Conservation (phyloP, 1,140 invertebrate species). For the Megalonaias nervosa region DNA sequence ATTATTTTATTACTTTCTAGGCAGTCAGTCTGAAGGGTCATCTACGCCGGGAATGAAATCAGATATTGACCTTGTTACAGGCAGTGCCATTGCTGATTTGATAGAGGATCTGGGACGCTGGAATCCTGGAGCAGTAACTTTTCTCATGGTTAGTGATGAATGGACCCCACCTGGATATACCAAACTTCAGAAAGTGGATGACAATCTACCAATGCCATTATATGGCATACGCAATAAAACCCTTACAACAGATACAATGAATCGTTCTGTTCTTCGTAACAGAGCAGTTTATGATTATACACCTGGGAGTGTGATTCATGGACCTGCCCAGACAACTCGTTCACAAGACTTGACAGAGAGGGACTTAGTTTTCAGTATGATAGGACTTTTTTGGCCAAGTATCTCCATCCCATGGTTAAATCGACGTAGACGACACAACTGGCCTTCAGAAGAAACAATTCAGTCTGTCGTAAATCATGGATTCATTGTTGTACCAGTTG, state of each 20-base stretch:
- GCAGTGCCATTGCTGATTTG: neutral
- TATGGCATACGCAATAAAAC: neutral
- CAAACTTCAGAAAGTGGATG: neutral
- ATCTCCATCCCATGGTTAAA: neutral
- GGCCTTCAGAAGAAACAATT: neutral
- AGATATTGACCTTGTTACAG: neutral
- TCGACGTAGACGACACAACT: neutral
- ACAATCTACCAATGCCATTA: neutral
- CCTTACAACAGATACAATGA: neutral
- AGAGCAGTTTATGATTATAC: neutral
- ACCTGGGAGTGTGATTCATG: neutral
- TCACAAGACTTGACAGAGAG: neutral
- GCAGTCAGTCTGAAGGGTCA: constrained; percentile 9
- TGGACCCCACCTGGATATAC: constrained; percentile 5
- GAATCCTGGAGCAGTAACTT: neutral
- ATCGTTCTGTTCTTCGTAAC: neutral
- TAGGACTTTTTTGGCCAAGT: neutral
- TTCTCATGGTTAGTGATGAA: neutral
- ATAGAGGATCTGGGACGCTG: neutral
- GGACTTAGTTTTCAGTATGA: neutral
- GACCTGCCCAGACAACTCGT: neutral
- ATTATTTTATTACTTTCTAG: constrained; percentile 5
- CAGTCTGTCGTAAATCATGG: neutral
- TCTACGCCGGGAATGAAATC: constrained; percentile 1
- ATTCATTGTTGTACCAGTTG: constrained; percentile 10